These are phyloP conservation scores for Choristoneura rosaceana DNA, from an alignment of 2,888 invertebrate species.

Conservation along the genomic window DNA sequence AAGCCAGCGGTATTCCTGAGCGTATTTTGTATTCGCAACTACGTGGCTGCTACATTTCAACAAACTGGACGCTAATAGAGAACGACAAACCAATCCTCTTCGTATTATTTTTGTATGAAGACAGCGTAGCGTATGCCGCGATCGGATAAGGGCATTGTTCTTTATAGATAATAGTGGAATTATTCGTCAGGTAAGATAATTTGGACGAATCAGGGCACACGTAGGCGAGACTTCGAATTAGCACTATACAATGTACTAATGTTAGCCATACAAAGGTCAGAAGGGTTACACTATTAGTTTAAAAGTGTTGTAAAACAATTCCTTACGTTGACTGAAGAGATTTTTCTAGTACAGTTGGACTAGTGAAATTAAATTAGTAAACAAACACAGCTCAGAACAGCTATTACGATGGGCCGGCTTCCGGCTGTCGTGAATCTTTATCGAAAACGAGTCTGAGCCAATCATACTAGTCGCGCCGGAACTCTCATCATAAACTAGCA, in stretches of 20 bases:
- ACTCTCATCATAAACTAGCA: slow-evolving; percentile 23
- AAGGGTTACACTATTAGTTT: slow-evolving; percentile 24
- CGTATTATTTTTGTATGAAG: too few relatives aligned
- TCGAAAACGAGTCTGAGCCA: not conserved
- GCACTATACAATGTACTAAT: not conserved
- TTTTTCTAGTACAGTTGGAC: slow-evolving; percentile 51
- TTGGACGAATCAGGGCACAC: not conserved
- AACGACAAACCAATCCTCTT: not conserved
- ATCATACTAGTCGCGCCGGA: not conserved
- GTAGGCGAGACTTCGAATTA: not conserved
- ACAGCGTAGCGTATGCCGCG: not conserved
- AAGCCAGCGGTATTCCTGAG: not conserved
- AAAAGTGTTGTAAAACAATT: slow-evolving; percentile 28
- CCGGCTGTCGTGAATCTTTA: not conserved
- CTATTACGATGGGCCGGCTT: not conserved
- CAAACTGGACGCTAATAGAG: not conserved
- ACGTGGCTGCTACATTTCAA: too few relatives aligned
- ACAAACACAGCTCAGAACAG: not conserved
- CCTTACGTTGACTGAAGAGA: slow-evolving; percentile 28
- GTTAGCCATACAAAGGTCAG: slow-evolving; percentile 8
- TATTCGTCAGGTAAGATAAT: not conserved
- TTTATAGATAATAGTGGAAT: not conserved
- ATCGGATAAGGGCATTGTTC: not conserved
- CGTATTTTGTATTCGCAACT: too few relatives aligned
- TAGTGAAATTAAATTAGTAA: slow-evolving; percentile 51